phyloP scores from a whole-genome alignment of 2,113 vertebrate species.

The Phrynocephalus versicolor region DNA sequence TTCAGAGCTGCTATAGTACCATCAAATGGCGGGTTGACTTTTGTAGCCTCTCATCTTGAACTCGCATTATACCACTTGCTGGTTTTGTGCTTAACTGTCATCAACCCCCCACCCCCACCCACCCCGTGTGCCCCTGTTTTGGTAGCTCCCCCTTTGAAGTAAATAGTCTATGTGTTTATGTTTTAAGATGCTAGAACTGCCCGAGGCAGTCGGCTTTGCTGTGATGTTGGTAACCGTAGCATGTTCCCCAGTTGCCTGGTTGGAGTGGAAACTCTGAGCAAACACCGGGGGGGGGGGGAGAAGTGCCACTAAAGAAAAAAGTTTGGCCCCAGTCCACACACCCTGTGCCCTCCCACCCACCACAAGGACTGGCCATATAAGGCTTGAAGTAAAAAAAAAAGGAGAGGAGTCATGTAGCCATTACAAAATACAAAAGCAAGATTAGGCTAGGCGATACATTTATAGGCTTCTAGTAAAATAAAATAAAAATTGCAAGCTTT shows the following conservation, averaged over 20 bases:
- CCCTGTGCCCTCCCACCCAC: neutral
- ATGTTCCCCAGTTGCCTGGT: constrained; percentile 42
- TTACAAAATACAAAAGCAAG: too few relatives aligned
- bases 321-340: neutral
- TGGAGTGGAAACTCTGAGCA: constrained; percentile 39
- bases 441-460: too few relatives aligned
- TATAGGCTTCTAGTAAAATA: too few relatives aligned
- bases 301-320: neutral
- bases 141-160: neutral
- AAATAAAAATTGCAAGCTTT: too few relatives aligned
- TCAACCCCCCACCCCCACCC: too few relatives aligned
- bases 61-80: neutral
- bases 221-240: neutral
- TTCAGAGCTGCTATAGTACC: constrained; percentile 11
- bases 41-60: constrained; percentile 17
- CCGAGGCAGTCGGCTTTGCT: constrained; percentile 1
- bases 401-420: too few relatives aligned
- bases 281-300: constrained; percentile 28
- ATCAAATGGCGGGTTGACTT: constrained; percentile 35
- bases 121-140: constrained; percentile 2
- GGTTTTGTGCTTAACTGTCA: neutral
- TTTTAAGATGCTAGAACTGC: constrained; percentile 11
- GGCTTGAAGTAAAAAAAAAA: too few relatives aligned
- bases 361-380: neutral
- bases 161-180: constrained; percentile 41